Base-by-base conservation (phyloP, 2,113 vertebrate genomes). In the Plotosus lineatus region DNA sequence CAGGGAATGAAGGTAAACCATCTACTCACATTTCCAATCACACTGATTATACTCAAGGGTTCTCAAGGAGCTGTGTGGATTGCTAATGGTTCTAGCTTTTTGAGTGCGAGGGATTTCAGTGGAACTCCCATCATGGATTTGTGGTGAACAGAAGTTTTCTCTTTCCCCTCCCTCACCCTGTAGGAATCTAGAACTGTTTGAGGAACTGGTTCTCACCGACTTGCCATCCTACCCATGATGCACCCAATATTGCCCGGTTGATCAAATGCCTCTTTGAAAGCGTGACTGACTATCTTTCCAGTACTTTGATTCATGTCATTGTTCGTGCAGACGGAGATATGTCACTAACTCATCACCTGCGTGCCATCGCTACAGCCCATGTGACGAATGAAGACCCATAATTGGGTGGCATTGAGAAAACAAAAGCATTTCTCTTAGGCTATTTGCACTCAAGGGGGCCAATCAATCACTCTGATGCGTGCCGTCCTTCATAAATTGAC, bases 1-100 rank as follows among this genome's bases (percentile, higher is more conserved):
- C 92, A 0, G 92, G 95, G 42, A 92, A 93, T 2, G 97, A 98
- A 95, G 97, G 97, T 98, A 96, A 73, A 66, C 4, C 5, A 17
- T 15, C 8, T 9, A 8, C 26, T 36, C 28, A 10, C 23, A 38
- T 40, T 26, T 15, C 40, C 51, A 42, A 6, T 60, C 56, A 53
- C 63, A 31, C 3, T 11, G 38, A n/a, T 68, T 14, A 44, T 36
- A 0, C 58, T 61, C 26, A 1, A 60, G 12, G 12, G 28, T 19
- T 61, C 61, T 65, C 33, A 11, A 65, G 15, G 28, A n/a, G 33
- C 36, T 36, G 3, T 38, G 17, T 10, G 7, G 40, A 71, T 17
- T 72, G 46, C 14, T 51, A 50, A 21, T 28, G 44, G 44, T 31
- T 46, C 42, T 26, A 6, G 11, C n/a, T 6, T 12, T 14, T 14